phyloP scores from a whole-genome alignment of 2,888 invertebrate species.

The Hetaerina titia region DNA sequence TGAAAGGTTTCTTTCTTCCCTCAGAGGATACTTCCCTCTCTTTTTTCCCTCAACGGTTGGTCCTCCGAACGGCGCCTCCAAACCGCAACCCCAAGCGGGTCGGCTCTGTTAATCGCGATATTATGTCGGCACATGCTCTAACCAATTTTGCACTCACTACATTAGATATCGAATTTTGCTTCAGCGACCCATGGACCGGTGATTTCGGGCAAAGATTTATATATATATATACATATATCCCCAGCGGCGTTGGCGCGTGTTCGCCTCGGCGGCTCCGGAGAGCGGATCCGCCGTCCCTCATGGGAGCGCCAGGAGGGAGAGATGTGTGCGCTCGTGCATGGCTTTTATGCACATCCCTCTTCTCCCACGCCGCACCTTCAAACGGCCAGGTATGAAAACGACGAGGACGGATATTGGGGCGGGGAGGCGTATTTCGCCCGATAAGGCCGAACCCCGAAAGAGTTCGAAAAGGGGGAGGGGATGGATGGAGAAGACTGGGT shows the following conservation, averaged over 20 bases:
- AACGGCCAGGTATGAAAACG: neutral
- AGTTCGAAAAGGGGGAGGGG: too few species aligned
- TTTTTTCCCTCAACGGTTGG: neutral
- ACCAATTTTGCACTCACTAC: neutral
- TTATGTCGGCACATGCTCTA: too few species aligned
- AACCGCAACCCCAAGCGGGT: neutral
- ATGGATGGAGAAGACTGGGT: neutral
- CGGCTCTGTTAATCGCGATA: too few species aligned
- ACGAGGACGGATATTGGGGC: neutral
- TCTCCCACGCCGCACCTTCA: neutral
- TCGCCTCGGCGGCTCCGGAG: neutral
- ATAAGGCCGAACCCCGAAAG: neutral
- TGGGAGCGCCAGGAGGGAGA: neutral
- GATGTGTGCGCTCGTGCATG: neutral
- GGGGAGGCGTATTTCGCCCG: neutral
- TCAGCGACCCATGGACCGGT: neutral
- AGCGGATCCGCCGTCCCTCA: neutral
- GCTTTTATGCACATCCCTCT: neutral
- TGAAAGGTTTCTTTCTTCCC: neutral
- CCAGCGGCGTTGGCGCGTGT: neutral
- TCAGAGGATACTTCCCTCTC: neutral
- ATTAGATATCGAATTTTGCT: neutral
- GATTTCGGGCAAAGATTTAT: slow-evolving; percentile 15
- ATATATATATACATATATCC: neutral
- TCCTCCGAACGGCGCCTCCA: neutral